phyloP scores from a whole-genome alignment of 2,888 invertebrate species.

The Creontiades dilutus region DNA sequence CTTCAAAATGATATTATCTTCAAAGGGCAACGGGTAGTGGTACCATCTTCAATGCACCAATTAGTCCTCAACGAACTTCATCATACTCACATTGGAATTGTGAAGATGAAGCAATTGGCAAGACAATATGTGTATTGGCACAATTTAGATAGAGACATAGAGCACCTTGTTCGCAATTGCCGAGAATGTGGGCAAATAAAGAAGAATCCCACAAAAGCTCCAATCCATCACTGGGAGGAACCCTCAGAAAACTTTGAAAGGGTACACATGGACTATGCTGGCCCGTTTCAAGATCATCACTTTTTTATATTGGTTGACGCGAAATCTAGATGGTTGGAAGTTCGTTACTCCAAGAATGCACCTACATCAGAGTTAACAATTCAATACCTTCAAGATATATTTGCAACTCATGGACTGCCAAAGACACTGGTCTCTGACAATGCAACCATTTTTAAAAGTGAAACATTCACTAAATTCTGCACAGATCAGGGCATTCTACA shows the following conservation, averaged over 20 bases:
- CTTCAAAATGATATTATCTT: slow-evolving; percentile 30
- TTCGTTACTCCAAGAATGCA: too few species aligned
- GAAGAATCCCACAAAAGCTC: slow-evolving; percentile 33
- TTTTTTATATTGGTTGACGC: too few species aligned
- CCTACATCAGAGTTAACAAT: too few species aligned
- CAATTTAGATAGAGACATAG: slow-evolving; percentile 75
- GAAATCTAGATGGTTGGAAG: too few species aligned
- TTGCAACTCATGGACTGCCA: too few species aligned
- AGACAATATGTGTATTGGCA: slow-evolving; percentile 66
- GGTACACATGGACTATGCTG: slow-evolving; percentile 56
- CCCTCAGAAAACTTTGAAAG: slow-evolving; percentile 75
- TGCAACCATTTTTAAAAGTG: too few species aligned
- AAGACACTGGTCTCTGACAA: too few species aligned
- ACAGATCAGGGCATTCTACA: too few species aligned
- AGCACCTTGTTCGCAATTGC: slow-evolving; percentile 71
- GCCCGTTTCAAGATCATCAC: too few species aligned
- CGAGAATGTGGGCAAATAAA: slow-evolving; percentile 18
- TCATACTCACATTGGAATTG: slow-evolving; percentile 71
- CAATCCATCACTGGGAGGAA: slow-evolving; percentile 63
- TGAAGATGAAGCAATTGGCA: slow-evolving; percentile 76
- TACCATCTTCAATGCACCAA: not conserved
- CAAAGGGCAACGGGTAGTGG: slow-evolving; percentile 1
- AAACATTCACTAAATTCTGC: slow-evolving; percentile 75
- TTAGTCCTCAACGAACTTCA: slow-evolving; percentile 35
- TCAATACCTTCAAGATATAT: too few species aligned